These are phyloP conservation scores for Odocoileus hemionus DNA, from an alignment of 2,113 vertebrate species.

Conservation along the genomic window DNA sequence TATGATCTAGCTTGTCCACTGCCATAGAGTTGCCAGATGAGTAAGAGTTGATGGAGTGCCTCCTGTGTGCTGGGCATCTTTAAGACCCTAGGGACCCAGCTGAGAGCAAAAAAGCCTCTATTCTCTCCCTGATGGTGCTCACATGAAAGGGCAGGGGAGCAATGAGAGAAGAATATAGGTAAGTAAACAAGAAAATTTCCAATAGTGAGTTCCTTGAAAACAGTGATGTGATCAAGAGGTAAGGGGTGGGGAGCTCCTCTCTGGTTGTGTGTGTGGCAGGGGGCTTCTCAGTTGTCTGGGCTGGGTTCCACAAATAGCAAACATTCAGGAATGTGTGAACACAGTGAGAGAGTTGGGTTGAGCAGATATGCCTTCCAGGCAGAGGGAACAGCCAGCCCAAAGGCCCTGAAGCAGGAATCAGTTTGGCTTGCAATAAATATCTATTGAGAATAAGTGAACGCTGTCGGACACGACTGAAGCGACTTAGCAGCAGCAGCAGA, in stretches of 20 bases:
- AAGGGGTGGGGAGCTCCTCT: neutral
- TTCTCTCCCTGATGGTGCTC: neutral
- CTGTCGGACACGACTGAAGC: too few species aligned
- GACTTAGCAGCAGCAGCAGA: neutral
- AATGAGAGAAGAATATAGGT: neutral
- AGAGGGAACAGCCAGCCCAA: neutral
- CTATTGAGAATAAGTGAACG: neutral
- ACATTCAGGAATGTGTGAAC: neutral
- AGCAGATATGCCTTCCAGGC: neutral
- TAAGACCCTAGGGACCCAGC: neutral
- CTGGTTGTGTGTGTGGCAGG: neutral
- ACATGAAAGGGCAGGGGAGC: neutral
- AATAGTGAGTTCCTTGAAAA: neutral
- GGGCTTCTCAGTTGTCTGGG: neutral
- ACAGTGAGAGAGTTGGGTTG: too few species aligned
- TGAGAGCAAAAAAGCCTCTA: neutral
- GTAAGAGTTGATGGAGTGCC: neutral
- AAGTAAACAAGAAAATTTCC: neutral
- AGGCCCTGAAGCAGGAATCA: neutral
- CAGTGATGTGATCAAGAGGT: neutral
- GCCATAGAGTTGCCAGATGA: neutral
- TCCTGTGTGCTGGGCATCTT: neutral
- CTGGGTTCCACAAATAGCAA: neutral
- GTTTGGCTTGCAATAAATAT: neutral
- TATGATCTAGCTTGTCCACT: neutral